phyloP scores from a whole-genome alignment of 2,888 invertebrate genomes.

The Cephus sareptanus region DNA sequence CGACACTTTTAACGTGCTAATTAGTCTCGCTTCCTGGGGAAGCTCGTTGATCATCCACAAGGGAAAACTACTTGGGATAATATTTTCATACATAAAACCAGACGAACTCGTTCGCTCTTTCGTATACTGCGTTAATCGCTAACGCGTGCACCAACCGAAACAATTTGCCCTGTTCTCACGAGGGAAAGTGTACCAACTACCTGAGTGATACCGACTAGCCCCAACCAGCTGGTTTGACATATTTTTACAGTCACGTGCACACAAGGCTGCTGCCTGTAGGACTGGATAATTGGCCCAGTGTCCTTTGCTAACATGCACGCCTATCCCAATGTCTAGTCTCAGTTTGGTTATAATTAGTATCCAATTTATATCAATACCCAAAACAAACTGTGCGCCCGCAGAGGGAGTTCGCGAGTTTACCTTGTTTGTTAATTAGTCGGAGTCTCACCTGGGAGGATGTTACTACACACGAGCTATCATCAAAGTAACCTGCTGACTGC shows the following conservation, averaged over 20 bases:
- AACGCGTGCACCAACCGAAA: neutral
- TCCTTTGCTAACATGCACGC: neutral
- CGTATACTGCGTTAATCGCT: neutral
- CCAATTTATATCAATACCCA: neutral
- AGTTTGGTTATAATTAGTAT: neutral
- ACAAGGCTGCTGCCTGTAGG: neutral
- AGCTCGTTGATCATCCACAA: neutral
- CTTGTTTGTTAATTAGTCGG: constrained; percentile 34
- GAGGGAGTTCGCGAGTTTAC: neutral
- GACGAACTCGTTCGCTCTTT: neutral
- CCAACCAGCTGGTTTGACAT: neutral
- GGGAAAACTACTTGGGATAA: neutral
- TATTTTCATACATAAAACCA: neutral
- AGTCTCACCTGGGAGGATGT: constrained; percentile 39
- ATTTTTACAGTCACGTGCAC: neutral
- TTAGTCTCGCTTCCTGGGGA: neutral
- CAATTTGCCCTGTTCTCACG: neutral
- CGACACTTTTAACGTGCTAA: neutral
- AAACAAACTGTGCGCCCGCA: neutral
- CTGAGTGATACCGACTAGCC: neutral
- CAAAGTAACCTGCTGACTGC: neutral
- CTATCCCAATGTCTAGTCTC: neutral
- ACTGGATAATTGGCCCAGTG: neutral
- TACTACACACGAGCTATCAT: constrained; percentile 29
- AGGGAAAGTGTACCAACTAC: neutral